Percentiles rank a stretch among this genome's conserved stretches.
These are phyloP conservation scores for Andrena haemorrhoa DNA, from an alignment of 2,888 invertebrate species.

Conservation along the genomic window DNA sequence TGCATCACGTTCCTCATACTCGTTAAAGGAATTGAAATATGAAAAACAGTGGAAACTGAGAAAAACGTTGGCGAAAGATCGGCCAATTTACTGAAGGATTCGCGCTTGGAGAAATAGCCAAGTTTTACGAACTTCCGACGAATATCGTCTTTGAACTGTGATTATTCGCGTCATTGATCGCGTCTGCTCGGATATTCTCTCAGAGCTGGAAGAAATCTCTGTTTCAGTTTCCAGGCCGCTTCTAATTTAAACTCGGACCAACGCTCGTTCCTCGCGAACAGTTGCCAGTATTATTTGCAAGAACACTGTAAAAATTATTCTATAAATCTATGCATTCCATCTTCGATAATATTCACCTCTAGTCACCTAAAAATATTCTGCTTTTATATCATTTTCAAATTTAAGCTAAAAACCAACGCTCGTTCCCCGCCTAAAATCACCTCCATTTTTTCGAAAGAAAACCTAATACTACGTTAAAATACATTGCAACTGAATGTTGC, in stretches of 20 bases:
- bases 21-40: slow-evolving; percentile 3
- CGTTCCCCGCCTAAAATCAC: no score
- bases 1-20: background rate
- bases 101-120: slow-evolving; percentile 9
- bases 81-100: slow-evolving; percentile 22
- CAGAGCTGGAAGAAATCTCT: background rate
- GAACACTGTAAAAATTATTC: no score
- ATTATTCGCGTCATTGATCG: slow-evolving; percentile 21
- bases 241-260: background rate
- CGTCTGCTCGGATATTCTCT: slow-evolving; percentile 10
- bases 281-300: background rate
- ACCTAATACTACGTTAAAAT: no score
- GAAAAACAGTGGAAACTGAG: background rate
- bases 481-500: no score
- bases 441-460: no score
- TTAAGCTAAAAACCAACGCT: no score
- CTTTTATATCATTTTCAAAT: no score
- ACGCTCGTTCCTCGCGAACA: background rate
- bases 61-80: slow-evolving; percentile 1
- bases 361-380: no score
- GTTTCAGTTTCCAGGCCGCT: background rate
- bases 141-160: slow-evolving; percentile 21
- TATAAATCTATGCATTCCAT: no score
- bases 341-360: no score
- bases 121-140: slow-evolving; percentile 23